A percentile compares a stretch with the other conserved stretches of the same genome.
Evolutionary conservation across 2,797 vertebrate species (phyloP).

Genomic region (Rhinella marina): DNA sequence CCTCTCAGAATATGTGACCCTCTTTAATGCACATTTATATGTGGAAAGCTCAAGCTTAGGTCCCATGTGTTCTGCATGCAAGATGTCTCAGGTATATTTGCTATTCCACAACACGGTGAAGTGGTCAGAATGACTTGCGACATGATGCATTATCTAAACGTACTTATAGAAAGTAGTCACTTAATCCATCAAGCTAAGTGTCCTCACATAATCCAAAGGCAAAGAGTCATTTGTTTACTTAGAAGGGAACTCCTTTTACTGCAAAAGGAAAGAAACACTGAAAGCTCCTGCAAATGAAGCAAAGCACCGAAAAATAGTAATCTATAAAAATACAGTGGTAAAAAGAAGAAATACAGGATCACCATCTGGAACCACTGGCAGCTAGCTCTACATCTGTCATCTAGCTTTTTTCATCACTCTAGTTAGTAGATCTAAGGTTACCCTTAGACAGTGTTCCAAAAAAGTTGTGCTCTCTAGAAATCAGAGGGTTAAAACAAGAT

Average conservation of each 20-base stretch:
- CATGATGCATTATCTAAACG: background rate
- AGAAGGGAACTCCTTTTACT: background rate
- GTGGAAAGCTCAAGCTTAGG: background rate
- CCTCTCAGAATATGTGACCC: conserved; percentile 17
- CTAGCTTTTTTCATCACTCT: too few relatives aligned
- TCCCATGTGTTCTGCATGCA: conserved; percentile 7
- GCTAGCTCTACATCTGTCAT: too few relatives aligned
- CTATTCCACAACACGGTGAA: background rate
- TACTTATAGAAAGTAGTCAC: background rate
- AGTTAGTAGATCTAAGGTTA: too few relatives aligned
- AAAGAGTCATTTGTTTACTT: background rate
- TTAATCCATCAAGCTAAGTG: background rate
- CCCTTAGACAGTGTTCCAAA: too few relatives aligned
- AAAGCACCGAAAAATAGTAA: background rate
- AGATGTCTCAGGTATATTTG: background rate
- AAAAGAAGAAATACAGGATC: too few relatives aligned
- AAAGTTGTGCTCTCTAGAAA: too few relatives aligned
- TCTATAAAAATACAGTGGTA: too few relatives aligned
- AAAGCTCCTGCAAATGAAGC: background rate
- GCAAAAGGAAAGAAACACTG: background rate
- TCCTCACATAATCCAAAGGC: background rate
- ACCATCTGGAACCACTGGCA: too few relatives aligned
- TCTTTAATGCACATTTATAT: conserved; percentile 33
- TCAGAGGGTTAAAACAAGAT: too few relatives aligned
- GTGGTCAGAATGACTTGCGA: background rate